Base-by-base conservation (phyloP, 2,113 vertebrate genomes). In the Camelus bactrianus region DNA sequence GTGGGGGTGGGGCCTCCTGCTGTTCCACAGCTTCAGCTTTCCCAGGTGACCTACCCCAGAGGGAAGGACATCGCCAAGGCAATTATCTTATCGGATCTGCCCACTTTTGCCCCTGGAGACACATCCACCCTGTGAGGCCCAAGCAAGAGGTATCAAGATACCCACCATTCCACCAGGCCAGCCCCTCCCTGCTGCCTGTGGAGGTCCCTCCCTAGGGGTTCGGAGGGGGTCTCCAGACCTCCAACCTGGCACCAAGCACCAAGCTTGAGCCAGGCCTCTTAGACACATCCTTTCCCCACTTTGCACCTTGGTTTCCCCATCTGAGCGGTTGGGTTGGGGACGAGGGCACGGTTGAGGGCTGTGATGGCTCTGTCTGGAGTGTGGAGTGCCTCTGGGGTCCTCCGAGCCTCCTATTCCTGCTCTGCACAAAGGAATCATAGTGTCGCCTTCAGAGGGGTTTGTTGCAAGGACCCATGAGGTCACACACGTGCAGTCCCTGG, bases 81-180 rank as follows among this genome's bases (percentile, higher is more conserved):
- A 42, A 94, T 72, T 94, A 94, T 84, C 91, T 96, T 96, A 97
- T 94, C 93, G 50, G 46, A 22, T 32, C 48, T 26, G 48, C n/a
- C 12, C 26, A 62, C 30, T 85, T 58, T 28, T 81, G 89, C 50
- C 77, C n/a, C 79, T 70, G 90, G 65, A 85, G 67, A 77, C 60
- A 54, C 0, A 0, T 52, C 17, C n/a, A 62, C 8, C 26, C 30
- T 1, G 2, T 42, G 24, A 70, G 30, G 75, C 65, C 60, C 73
- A 38, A 28, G 24, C 50, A 65, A 32, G 93, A 81, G 32, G 69
- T 50, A 56, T 10, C 79, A 32, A 93, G 87, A 64, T 42, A 73
- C 83, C 86, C 15, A 15, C 24, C 13, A 3, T 64, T 72, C 89
- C 17, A 9, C 75, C 32, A 11, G 75, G 0, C 62, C 42, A 28